These are phyloP conservation scores for Aphis craccivora DNA, from an alignment of 1,140 invertebrate species.

Conservation along the genomic window DNA sequence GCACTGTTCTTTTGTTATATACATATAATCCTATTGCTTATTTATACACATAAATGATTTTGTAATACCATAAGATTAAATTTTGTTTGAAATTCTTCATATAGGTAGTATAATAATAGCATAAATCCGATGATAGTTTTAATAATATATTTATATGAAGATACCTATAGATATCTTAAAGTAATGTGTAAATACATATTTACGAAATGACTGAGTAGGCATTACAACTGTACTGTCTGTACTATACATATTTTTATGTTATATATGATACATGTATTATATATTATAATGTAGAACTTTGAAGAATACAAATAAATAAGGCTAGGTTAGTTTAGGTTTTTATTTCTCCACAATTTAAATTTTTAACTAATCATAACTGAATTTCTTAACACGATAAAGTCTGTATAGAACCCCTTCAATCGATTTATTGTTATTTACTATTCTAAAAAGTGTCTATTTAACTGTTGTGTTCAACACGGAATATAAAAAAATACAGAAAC, in stretches of 20 bases:
- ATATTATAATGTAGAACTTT: not conserved
- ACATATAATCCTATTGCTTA: not conserved
- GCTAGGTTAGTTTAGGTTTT: too few species aligned
- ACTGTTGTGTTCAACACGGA: not conserved
- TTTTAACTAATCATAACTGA: not conserved
- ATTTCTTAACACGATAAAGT: not conserved
- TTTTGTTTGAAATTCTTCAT: not conserved
- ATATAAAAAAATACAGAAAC: not conserved
- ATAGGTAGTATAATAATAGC: too few species aligned
- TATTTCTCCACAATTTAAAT: not conserved
- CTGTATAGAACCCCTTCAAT: not conserved
- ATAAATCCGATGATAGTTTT: not conserved
- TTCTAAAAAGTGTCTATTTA: not conserved
- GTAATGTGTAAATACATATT: too few species aligned
- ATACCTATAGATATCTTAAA: too few species aligned
- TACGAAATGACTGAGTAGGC: too few species aligned
- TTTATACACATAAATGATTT: not conserved
- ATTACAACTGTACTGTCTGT: too few species aligned
- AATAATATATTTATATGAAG: not conserved
- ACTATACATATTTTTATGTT: too few species aligned
- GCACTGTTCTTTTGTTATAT: not conserved
- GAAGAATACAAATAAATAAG: not conserved
- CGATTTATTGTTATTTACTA: not conserved
- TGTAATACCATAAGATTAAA: not conserved
- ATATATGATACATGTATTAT: too few species aligned